Evolutionary conservation across 2,797 vertebrate genomes (phyloP).

Genomic region (Hozukius guyotensis): DNA sequence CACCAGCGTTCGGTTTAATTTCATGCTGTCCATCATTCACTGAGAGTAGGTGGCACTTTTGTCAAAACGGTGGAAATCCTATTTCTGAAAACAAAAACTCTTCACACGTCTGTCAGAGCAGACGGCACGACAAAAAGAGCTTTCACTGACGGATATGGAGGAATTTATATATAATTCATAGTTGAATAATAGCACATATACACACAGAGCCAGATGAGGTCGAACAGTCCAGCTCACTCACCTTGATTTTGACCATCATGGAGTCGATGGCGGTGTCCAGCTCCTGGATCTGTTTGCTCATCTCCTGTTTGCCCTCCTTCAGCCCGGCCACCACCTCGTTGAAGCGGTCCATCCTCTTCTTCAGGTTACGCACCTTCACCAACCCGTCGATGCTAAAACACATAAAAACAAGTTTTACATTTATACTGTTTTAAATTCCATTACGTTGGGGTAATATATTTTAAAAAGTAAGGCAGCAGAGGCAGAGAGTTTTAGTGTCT

Average conservation of each 20-base stretch:
- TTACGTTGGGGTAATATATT: neutral
- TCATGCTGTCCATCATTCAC: slow-evolving; percentile 11
- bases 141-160: neutral
- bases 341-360: slow-evolving; percentile 89
- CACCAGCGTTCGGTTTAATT: neutral
- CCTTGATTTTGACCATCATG: slow-evolving; percentile 92
- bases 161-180: too few relatives aligned
- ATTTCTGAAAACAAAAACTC: slow-evolving; percentile 1
- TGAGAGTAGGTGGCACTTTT: neutral
- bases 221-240: slow-evolving; percentile 41
- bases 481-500: neutral
- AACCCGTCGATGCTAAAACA: slow-evolving; percentile 90
- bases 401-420: neutral
- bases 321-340: slow-evolving; percentile 91
- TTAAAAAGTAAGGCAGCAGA: neutral
- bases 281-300: slow-evolving; percentile 88
- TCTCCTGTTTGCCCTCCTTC: slow-evolving; percentile 94
- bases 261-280: slow-evolving; percentile 89
- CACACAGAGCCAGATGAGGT: neutral
- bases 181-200: neutral
- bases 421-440: neutral
- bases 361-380: slow-evolving; percentile 90
- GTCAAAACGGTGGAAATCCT: neutral
- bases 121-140: slow-evolving; percentile 3
- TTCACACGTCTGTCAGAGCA: neutral